Base-by-base conservation (phyloP, 53 echinoderm and acorn worm genomes). In the Zoroaster sp. region DNA sequence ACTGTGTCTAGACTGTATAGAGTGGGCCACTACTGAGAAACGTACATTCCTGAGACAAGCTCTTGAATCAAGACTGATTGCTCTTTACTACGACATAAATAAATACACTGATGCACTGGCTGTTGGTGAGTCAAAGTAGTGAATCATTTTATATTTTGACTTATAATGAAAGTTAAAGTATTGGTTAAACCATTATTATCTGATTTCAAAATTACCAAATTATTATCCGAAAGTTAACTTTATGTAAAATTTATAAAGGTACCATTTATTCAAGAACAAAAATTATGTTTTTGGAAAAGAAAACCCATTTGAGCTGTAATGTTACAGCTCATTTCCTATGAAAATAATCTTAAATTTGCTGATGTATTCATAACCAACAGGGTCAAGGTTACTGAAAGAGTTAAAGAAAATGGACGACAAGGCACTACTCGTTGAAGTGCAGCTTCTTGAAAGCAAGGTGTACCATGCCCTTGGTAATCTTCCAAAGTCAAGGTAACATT, bases 371-470 rank as follows among this genome's bases (percentile, higher is more conserved):
- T 66, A 23, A 17, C 65, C 11, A 41, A 6, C 83, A 98, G 98
- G 98, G 36, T 92, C 93, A 10, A 86, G 92, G 78, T 86, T 98
- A 63, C 67, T 98, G 51, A 98, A 98, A 87, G 98, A 98, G 83
- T 86, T 98, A 66, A 98, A 98, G 90, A 98, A 98, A 68, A 83
- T 98, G 76, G 98, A 98, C 55, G 98, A 98, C 80, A 98, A 98
- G 71, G 98, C 98, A 1, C 79, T 98, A 42, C 81, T 98, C 2
- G 95, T 98, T 14, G 98, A 98, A 82, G 98, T 98, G 11, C 98
- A 98, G 31, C 90, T 98, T 23, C 91, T 98, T 11, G 98, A 98
- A 68, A 98, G 98, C 39, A 98, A 98, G 83, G 95, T 95, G 37
- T 98, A 98, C 81, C 94, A 98, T 68, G 94, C 94, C 25, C 94